Percentiles rank a stretch among this genome's conserved stretches.
These are phyloP conservation scores for Cotesia glomerata DNA, from an alignment of 1,140 invertebrate species.

Conservation along the genomic window DNA sequence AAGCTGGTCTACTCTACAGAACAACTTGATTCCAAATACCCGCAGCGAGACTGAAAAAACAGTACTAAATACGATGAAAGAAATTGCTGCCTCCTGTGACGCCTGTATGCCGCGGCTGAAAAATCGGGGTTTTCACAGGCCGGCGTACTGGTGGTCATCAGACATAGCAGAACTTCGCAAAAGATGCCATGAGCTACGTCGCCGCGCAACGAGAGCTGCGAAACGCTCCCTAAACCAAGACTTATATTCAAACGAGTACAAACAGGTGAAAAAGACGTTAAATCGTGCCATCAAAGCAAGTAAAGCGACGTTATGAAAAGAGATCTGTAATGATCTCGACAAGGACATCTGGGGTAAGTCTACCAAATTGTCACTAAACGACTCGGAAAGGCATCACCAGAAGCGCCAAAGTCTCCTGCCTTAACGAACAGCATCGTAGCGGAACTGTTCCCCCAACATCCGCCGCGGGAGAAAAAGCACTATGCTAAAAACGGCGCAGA, in stretches of 20 bases:
- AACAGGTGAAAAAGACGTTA: background rate
- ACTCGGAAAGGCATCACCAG: too few relatives aligned
- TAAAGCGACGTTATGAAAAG: too few relatives aligned
- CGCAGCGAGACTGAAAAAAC: background rate
- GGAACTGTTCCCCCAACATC: background rate
- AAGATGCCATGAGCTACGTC: background rate
- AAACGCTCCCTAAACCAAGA: background rate
- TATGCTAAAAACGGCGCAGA: background rate
- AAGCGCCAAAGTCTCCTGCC: too few relatives aligned
- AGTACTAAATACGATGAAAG: background rate
- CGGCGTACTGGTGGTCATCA: constrained; percentile 30
- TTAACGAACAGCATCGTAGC: background rate
- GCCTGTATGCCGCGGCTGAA: background rate
- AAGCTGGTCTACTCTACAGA: background rate
- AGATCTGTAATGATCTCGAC: too few relatives aligned
- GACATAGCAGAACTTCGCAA: constrained; percentile 23
- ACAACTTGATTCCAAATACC: background rate
- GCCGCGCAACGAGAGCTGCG: background rate
- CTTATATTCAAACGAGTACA: background rate
- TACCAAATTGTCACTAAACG: too few relatives aligned
- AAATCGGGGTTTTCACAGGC: background rate
- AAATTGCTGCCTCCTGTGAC: background rate
- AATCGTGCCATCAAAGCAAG: too few relatives aligned
- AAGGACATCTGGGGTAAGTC: too few relatives aligned
- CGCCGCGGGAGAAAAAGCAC: too few relatives aligned